Evolutionary conservation across 2,113 vertebrate species (phyloP).

Genomic region (Oryzias celebensis): DNA sequence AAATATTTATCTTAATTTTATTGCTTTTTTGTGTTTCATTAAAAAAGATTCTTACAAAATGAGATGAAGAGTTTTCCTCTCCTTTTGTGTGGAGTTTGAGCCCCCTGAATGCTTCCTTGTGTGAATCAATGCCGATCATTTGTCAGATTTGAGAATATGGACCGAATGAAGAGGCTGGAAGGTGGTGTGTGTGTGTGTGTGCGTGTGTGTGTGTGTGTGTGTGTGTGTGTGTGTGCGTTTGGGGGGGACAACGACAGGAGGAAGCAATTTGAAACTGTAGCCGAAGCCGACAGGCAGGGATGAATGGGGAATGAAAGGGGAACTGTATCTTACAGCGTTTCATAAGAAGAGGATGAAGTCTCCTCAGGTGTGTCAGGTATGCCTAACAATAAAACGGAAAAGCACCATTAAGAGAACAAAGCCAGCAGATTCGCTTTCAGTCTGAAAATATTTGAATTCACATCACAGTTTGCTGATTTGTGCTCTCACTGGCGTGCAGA

Average conservation of each 20-base stretch:
- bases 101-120: conserved; percentile 35
- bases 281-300: conserved; percentile 33
- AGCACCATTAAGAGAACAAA: conserved; percentile 70
- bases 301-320: conserved; percentile 49
- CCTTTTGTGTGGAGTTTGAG: conserved; percentile 31
- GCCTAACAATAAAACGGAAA: conserved; percentile 65
- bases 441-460: conserved; percentile 36
- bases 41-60: conserved; percentile 73
- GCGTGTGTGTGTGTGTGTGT: no score
- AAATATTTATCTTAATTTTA: conserved; percentile 86
- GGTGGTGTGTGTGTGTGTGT: background rate
- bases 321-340: conserved; percentile 55
- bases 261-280: conserved; percentile 70
- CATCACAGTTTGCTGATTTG: conserved; percentile 10
- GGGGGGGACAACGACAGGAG: conserved; percentile 16
- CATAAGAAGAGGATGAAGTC: conserved; percentile 41
- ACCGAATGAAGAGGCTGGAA: conserved; percentile 28
- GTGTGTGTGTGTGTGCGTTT: no score
- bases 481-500: background rate
- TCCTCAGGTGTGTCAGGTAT: conserved; percentile 70
- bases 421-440: conserved; percentile 47
- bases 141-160: conserved; percentile 53
- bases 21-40: conserved; percentile 80
- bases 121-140: conserved; percentile 56
- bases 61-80: background rate